A percentile compares a stretch with the other conserved stretches of the same genome.
Conservation (phyloP, 35 echinoderm and acorn worm species). For the Heliocidaris erythrogramma region DNA sequence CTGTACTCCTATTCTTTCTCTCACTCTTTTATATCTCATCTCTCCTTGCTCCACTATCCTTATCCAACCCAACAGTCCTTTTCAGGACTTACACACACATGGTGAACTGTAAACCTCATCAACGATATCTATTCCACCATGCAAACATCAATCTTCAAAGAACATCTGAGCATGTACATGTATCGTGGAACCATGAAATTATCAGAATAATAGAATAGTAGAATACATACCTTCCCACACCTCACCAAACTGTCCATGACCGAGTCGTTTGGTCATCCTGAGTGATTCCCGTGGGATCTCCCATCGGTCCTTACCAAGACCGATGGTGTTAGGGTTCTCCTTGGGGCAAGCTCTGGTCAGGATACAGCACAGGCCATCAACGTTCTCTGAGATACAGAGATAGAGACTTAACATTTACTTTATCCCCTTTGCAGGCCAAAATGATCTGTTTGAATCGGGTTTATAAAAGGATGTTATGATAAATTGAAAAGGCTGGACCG, state of each 20-base stretch:
- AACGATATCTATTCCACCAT: neutral
- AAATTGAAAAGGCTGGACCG: too few species aligned
- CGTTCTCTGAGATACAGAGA: constrained; percentile 32
- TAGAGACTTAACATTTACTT: too few species aligned
- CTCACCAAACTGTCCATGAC: constrained; percentile 95
- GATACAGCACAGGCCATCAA: constrained; percentile 71
- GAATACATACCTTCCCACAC: constrained; percentile 83
- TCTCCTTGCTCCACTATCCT: too few species aligned
- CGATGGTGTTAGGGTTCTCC: constrained; percentile 69
- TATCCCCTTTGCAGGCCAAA: too few species aligned
- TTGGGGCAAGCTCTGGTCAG: constrained; percentile 73
- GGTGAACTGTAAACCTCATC: neutral
- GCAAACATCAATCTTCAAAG: neutral
- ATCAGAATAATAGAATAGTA: neutral
- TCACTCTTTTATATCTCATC: too few species aligned
- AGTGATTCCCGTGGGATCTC: constrained; percentile 80
- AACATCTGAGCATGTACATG: neutral
- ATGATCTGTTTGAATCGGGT: too few species aligned
- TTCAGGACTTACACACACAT: neutral
- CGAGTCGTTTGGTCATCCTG: constrained; percentile 61
- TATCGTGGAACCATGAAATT: neutral
- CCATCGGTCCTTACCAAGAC: constrained; percentile 85
- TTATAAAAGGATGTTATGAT: too few species aligned
- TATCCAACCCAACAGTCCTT: neutral
- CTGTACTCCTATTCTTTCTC: too few species aligned